A percentile compares a stretch with the other conserved stretches of the same genome.
These are phyloP conservation scores for Theretra japonica DNA, from an alignment of 2,888 invertebrate species.

Conservation along the genomic window DNA sequence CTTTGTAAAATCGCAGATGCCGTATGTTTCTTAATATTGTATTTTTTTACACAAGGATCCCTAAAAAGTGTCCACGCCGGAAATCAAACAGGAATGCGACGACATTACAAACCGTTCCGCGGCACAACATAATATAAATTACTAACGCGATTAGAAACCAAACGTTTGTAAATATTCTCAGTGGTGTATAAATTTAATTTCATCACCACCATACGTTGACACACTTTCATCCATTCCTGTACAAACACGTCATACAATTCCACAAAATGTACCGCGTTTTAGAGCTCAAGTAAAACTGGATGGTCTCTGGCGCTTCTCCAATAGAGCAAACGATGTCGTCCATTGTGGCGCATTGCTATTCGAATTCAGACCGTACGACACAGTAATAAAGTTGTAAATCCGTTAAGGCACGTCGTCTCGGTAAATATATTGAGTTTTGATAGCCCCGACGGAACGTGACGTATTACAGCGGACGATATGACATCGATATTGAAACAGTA, in stretches of 20 bases:
- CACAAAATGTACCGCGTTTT: constrained; percentile 33
- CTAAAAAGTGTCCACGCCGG: neutral
- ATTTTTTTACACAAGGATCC: no score
- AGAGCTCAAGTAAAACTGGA: constrained; percentile 47
- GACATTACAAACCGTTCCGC: constrained; percentile 46
- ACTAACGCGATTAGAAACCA: constrained; percentile 41
- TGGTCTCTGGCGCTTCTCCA: constrained; percentile 54
- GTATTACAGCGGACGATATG: constrained; percentile 44
- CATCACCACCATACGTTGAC: constrained; percentile 6
- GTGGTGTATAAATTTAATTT: constrained; percentile 13
- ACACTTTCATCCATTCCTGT: neutral
- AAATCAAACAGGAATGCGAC: constrained; percentile 27
- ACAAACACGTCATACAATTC: constrained; percentile 4
- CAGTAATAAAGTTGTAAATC: constrained; percentile 55
- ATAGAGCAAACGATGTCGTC: constrained; percentile 44
- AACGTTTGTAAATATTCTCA: constrained; percentile 42
- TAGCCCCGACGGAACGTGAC: constrained; percentile 43
- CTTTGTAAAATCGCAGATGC: no score
- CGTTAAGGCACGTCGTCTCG: constrained; percentile 27
- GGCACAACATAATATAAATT: constrained; percentile 42
- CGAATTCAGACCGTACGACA: constrained; percentile 47
- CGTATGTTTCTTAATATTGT: no score
- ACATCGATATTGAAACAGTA: constrained; percentile 44
- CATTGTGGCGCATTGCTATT: constrained; percentile 45
- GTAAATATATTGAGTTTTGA: constrained; percentile 58